A percentile compares a stretch with the other conserved stretches of the same genome.
These are phyloP conservation scores for Chironomus tepperi DNA, from an alignment of 1,140 invertebrate species.

Conservation along the genomic window DNA sequence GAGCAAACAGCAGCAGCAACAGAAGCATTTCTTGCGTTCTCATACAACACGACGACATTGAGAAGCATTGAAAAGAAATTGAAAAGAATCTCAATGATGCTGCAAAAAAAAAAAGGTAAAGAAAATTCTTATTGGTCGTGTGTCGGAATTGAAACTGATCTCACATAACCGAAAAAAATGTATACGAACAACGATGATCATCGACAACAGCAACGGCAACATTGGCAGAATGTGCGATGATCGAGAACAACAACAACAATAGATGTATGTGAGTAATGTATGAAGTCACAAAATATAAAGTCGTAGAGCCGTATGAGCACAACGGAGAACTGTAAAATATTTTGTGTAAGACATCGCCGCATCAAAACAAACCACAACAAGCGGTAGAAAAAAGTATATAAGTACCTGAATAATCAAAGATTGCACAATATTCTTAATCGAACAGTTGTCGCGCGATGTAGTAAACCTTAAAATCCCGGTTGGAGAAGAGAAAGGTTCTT, in stretches of 20 bases:
- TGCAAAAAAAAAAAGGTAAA: neutral
- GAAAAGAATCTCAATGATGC: neutral
- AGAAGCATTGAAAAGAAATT: neutral
- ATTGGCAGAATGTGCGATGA: neutral
- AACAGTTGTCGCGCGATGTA: constrained; percentile 23
- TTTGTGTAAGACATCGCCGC: constrained; percentile 12
- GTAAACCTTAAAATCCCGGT: neutral
- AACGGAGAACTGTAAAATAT: neutral
- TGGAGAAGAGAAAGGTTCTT: neutral
- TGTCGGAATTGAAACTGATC: no score
- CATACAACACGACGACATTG: neutral
- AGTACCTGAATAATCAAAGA: constrained; percentile 24
- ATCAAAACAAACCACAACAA: constrained; percentile 11
- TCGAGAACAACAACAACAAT: neutral
- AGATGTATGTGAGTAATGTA: neutral
- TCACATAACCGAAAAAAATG: neutral
- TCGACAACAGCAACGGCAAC: neutral
- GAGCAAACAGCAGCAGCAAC: no score
- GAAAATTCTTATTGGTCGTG: neutral
- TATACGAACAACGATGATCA: neutral
- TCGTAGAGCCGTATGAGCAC: neutral
- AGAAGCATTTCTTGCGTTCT: no score
- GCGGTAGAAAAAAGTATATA: constrained; percentile 13
- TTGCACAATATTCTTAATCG: constrained; percentile 24
- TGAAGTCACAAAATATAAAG: neutral